A percentile compares a stretch with the other conserved stretches of the same genome.
These are phyloP conservation scores for Seira musarum DNA, from an alignment of 2,888 invertebrate genomes.

Conservation along the genomic window DNA sequence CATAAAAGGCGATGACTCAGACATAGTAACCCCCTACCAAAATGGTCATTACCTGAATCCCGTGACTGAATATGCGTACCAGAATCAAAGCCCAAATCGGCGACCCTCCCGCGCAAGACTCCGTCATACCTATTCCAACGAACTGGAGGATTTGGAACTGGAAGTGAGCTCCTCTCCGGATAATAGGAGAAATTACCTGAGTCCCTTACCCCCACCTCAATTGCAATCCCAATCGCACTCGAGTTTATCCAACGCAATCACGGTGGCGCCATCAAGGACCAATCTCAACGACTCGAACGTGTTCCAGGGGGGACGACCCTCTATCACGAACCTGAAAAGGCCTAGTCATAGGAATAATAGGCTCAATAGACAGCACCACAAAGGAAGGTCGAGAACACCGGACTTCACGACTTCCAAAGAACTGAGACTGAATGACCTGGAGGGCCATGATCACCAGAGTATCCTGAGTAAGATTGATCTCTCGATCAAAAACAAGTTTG, in stretches of 20 bases:
- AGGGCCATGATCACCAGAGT: conserved; percentile 36
- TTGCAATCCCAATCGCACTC: neutral
- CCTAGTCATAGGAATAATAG: conserved; percentile 32
- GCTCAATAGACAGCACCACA: conserved; percentile 51
- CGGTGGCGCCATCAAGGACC: conserved; percentile 62
- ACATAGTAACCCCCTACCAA: conserved; percentile 47
- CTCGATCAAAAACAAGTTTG: conserved; percentile 64
- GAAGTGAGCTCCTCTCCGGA: neutral
- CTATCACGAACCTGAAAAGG: neutral
- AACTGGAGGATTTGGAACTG: neutral
- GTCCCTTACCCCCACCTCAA: conserved; percentile 23
- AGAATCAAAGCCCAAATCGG: no score
- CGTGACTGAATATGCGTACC: no score
- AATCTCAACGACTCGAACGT: conserved; percentile 64
- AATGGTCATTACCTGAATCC: conserved; percentile 28
- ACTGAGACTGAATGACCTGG: conserved; percentile 16
- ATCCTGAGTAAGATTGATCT: conserved; percentile 62
- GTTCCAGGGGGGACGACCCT: conserved; percentile 53
- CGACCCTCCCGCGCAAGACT: conserved; percentile 9
- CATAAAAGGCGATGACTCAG: conserved; percentile 30
- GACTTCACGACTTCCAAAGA: conserved; percentile 32
- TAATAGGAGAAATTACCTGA: conserved; percentile 33
- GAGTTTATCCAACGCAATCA: conserved; percentile 60
- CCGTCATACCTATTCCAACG: conserved; percentile 18
- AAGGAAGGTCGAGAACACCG: conserved; percentile 61